These are phyloP conservation scores for Drosophila pseudotakahashii DNA, from an alignment of 2,888 invertebrate genomes.

Conservation along the genomic window DNA sequence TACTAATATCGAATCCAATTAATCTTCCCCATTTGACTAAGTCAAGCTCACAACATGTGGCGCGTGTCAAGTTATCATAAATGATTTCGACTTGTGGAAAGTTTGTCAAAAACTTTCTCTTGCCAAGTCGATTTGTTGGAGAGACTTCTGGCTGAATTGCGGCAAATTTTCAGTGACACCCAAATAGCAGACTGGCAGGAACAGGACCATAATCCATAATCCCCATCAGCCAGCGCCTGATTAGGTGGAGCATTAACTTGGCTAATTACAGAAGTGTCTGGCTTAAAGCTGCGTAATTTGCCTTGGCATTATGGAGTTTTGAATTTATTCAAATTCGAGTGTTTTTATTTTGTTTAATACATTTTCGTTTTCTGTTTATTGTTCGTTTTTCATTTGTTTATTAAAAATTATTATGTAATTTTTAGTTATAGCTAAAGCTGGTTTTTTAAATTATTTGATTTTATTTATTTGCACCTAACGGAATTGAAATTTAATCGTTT, in stretches of 20 bases:
- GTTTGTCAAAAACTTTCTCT: constrained; percentile 53
- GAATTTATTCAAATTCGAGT: constrained; percentile 1
- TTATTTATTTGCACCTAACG: not conserved
- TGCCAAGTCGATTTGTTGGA: constrained; percentile 44
- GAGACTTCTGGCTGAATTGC: constrained; percentile 23
- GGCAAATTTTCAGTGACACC: constrained; percentile 30
- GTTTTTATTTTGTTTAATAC: not conserved
- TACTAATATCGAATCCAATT: constrained; percentile 53
- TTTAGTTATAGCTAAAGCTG: not conserved
- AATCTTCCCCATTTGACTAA: constrained; percentile 40
- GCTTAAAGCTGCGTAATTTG: constrained; percentile 10
- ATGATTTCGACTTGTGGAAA: constrained; percentile 40
- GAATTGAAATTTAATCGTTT: not conserved
- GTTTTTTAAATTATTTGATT: not conserved
- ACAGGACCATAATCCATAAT: constrained; percentile 13
- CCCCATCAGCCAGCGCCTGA: constrained; percentile 21
- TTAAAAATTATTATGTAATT: no score
- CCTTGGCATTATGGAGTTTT: constrained; percentile 7
- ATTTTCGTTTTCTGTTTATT: no score
- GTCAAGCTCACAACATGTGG: constrained; percentile 40
- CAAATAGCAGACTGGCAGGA: not conserved
- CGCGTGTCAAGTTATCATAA: constrained; percentile 47
- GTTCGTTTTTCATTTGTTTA: not conserved
- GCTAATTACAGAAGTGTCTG: constrained; percentile 32
- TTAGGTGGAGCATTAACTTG: constrained; percentile 20